Base-by-base conservation (phyloP, 2,888 invertebrate species). In the Punctoribates punctum region DNA sequence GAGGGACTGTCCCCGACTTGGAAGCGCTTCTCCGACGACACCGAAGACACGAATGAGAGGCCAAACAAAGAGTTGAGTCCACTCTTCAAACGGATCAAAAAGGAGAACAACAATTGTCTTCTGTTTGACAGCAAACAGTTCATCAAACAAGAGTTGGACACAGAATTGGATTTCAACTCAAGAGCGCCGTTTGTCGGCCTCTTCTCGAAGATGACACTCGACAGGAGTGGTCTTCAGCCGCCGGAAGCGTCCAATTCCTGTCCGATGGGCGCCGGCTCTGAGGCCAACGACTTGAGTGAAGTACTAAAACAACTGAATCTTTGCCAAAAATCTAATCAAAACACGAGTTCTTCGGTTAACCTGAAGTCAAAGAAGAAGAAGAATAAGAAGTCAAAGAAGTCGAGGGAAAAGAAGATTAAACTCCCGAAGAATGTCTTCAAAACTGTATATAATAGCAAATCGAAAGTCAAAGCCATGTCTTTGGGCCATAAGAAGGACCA, bases 11-110 rank as follows among this genome's bases (percentile, higher is more conserved):
- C 42, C 13, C 8, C 42, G 42, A n/a, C n/a, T n/a, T n/a, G n/a
- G n/a, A 42, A 42, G 11, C 34, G 34, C 4, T 3, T 34, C 34
- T 42, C 42, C 4, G 42, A 42, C 1, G 42, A 42, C 1, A 11
- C 8, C 13, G 11, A 34, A 42, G 42, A 42, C 1, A 9, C 42
- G 11, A 5, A 5, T 11, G 13, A 9, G 11, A 13, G 42, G 6
- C 8, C 42, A 5, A 27, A 2, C 29, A 62, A 62, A 62, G 62
- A 62, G 11, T 62, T 62, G 34, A 46, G 23, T 46, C 46, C 70
- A 46, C 38, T 70, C 6, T 70, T 70, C 11, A 70, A 70, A 42
- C 38, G 70, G 42, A 70, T 70, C 8, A 70, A 70, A 13, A 70
- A 70, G 23, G 70, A 70, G 20, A 46, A 42, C 46, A 70, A 46